Evolutionary conservation across 1,140 invertebrate species (phyloP).

Genomic region (Dinothrombium tinctorium): DNA sequence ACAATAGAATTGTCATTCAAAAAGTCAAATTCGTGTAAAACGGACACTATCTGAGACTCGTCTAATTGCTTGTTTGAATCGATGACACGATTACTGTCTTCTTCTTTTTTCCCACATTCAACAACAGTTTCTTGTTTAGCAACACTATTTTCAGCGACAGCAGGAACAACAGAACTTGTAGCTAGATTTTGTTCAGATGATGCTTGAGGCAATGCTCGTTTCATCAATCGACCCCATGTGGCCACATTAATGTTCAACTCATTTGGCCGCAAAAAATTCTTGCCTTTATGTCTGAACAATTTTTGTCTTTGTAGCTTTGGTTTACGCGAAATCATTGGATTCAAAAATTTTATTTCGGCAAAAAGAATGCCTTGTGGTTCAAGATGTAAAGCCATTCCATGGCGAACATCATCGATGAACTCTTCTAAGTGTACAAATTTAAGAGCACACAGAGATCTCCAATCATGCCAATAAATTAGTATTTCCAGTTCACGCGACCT

Average conservation of each 20-base stretch:
- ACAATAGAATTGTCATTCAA: not conserved
- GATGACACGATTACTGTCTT: not conserved
- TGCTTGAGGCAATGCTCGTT: constrained; percentile 27
- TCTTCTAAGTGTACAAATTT: constrained; percentile 93
- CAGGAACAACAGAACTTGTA: constrained; percentile 3
- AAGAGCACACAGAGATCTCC: constrained; percentile 73
- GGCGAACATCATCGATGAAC: constrained; percentile 89
- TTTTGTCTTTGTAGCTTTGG: constrained; percentile 91
- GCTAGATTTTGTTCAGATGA: not conserved
- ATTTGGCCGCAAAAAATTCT: constrained; percentile 75
- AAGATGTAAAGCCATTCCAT: constrained; percentile 86
- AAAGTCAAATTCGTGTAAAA: not conserved
- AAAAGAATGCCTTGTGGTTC: constrained; percentile 94
- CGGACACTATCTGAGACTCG: not conserved
- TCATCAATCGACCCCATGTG: constrained; percentile 76
- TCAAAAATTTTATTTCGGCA: constrained; percentile 93
- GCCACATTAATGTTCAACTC: constrained; percentile 98
- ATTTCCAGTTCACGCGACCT: constrained; percentile 89
- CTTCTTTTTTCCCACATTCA: not conserved
- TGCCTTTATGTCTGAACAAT: constrained; percentile 91
- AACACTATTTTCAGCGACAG: too few relatives aligned
- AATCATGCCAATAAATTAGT: constrained; percentile 92
- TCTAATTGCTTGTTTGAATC: not conserved
- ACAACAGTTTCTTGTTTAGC: not conserved
- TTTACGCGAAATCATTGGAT: constrained; percentile 92